These are phyloP conservation scores for Muscicapa striata DNA, from an alignment of 2,797 vertebrate genomes.

Conservation along the genomic window DNA sequence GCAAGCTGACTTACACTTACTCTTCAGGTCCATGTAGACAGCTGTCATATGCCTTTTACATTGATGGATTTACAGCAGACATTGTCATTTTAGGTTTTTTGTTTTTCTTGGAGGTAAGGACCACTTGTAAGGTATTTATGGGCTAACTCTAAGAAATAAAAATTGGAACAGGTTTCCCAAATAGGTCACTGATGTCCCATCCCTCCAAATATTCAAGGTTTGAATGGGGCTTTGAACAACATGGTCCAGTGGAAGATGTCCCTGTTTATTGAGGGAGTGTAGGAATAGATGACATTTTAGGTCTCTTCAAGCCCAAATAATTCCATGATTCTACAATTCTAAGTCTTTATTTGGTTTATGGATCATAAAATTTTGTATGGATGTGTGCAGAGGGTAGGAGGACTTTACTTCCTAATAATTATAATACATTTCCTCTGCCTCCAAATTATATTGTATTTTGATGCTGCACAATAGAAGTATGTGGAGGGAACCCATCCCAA, in stretches of 20 bases:
- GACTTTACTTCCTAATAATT: neutral
- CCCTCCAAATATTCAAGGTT: neutral
- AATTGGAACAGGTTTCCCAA: neutral
- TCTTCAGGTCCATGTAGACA: neutral
- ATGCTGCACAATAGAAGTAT: neutral
- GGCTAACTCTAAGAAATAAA: neutral
- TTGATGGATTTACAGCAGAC: neutral
- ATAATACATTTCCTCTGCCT: neutral
- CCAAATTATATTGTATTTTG: neutral
- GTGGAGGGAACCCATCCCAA: neutral
- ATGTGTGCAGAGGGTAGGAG: neutral
- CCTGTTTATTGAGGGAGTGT: rapidly evolving
- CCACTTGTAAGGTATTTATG: neutral
- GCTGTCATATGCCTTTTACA: neutral
- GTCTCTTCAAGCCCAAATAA: neutral
- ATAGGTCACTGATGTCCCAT: neutral
- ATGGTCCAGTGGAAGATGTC: neutral
- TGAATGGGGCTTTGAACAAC: neutral
- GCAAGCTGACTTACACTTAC: neutral
- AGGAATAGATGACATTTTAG: neutral
- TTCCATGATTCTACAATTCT: neutral
- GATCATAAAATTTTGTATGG: neutral
- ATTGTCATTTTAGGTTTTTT: neutral
- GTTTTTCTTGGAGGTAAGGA: neutral
- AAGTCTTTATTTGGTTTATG: neutral